These are phyloP conservation scores for Centruroides vittatus DNA, from an alignment of 1,140 invertebrate genomes.

Conservation along the genomic window DNA sequence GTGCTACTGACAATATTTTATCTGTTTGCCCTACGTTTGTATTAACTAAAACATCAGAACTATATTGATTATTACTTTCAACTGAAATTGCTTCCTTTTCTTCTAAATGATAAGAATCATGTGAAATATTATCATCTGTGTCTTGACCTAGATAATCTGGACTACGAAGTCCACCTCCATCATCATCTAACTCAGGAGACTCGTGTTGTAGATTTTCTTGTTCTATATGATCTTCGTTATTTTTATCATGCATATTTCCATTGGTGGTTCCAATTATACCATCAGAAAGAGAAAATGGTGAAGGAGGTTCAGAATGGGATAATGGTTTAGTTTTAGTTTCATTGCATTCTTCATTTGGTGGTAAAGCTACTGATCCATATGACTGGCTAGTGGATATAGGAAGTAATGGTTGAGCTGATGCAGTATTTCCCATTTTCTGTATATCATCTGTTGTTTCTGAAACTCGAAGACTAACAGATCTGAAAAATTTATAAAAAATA, in stretches of 20 bases:
- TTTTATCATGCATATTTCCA: not conserved
- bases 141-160: constrained; percentile 5
- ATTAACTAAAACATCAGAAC: too few relatives aligned
- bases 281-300: not conserved
- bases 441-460: constrained; percentile 8
- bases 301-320: constrained; percentile 11
- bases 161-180: constrained; percentile 1
- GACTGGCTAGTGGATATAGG: constrained; percentile 21
- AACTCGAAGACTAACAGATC: constrained; percentile 19
- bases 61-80: too few relatives aligned
- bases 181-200: not conserved
- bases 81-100: constrained; percentile 2
- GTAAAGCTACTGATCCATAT: constrained; percentile 16
- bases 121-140: constrained; percentile 13
- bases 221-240: too few relatives aligned
- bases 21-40: too few relatives aligned
- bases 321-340: not conserved
- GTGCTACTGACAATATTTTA: too few relatives aligned
- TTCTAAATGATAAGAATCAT: constrained; percentile 12
- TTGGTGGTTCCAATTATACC: not conserved
- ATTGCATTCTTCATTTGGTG: not conserved
- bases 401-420: constrained; percentile 22
- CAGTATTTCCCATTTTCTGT: constrained; percentile 11
- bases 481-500: not conserved
- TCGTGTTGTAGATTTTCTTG: not conserved